Evolutionary conservation across 2,888 invertebrate genomes (phyloP).

Genomic region (Caenorhabditis virilis): DNA sequence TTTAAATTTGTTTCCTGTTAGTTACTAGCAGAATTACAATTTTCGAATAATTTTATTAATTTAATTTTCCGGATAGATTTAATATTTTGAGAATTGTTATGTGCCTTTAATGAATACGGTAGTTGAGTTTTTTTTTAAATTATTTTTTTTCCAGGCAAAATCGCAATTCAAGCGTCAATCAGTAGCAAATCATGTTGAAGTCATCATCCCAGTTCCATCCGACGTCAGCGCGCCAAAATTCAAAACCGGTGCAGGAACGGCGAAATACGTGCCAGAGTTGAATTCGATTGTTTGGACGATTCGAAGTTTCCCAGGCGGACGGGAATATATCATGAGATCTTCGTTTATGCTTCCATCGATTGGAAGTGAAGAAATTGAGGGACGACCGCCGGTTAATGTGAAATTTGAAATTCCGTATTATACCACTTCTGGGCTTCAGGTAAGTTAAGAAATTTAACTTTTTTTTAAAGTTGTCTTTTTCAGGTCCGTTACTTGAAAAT

Average conservation of each 20-base stretch:
- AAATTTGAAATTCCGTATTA: conserved; percentile 99
- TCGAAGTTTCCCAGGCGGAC: conserved; percentile 71
- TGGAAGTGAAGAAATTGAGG: conserved; percentile 89
- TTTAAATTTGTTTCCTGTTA: no score
- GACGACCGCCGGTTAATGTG: conserved; percentile 95
- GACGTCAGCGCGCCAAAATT: conserved; percentile 99
- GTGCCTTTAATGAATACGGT: no score
- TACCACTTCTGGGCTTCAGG: conserved; percentile 97
- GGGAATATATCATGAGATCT: conserved; percentile 95
- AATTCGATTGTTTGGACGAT: conserved; percentile 88
- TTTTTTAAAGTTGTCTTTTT: conserved; percentile 26
- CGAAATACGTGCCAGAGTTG: conserved; percentile 94
- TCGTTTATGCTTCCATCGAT: conserved; percentile 97
- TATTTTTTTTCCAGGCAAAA: conserved; percentile 83
- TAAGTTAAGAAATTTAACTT: conserved; percentile 71
- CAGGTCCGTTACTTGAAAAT: conserved; percentile 90
- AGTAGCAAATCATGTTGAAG: conserved; percentile 97
- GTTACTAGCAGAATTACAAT: no score
- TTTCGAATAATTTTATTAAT: no score
- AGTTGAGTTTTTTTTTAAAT: no score
- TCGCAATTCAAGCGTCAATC: conserved; percentile 96
- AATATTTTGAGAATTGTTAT: no score
- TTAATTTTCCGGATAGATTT: no score
- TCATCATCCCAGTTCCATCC: conserved; percentile 90
- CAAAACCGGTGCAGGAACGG: conserved; percentile 77